These are phyloP conservation scores for Anastrepha obliqua DNA, from an alignment of 1,140 invertebrate genomes.

Conservation along the genomic window DNA sequence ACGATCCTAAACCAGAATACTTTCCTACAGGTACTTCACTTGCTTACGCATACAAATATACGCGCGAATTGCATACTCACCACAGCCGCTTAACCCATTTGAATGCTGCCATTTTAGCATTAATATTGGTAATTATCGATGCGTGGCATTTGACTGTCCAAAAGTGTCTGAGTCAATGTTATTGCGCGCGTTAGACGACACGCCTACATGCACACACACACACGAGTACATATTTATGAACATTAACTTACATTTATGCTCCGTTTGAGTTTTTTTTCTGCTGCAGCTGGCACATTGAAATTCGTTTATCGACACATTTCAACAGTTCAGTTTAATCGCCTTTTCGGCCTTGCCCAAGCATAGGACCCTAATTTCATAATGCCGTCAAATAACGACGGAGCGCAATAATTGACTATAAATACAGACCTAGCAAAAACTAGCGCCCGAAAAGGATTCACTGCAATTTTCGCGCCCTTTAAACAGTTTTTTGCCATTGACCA, in stretches of 20 bases:
- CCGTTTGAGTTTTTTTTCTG: neutral
- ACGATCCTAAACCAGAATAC: no score
- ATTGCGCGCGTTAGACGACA: neutral
- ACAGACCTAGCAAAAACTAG: neutral
- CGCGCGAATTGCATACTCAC: neutral
- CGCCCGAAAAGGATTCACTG: neutral
- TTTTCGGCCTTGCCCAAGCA: conserved; percentile 22
- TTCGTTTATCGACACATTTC: conserved; percentile 39
- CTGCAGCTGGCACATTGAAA: neutral
- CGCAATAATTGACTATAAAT: neutral
- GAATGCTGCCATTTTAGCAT: neutral
- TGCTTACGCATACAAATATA: no score
- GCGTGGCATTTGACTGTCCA: neutral
- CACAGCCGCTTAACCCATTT: neutral
- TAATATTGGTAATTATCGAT: conserved; percentile 44
- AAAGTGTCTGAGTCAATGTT: conserved; percentile 39
- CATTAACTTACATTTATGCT: neutral
- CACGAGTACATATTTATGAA: neutral
- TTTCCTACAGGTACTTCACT: no score
- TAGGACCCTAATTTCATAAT: conserved; percentile 27
- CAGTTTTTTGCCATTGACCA: conserved; percentile 3
- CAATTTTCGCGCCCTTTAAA: conserved; percentile 4
- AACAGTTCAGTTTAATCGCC: conserved; percentile 17
- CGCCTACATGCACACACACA: neutral
- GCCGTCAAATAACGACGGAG: neutral